A percentile compares a stretch with the other conserved stretches of the same genome.
Conservation (phyloP, 2,888 invertebrate genomes). For the Cotesia congregata region DNA sequence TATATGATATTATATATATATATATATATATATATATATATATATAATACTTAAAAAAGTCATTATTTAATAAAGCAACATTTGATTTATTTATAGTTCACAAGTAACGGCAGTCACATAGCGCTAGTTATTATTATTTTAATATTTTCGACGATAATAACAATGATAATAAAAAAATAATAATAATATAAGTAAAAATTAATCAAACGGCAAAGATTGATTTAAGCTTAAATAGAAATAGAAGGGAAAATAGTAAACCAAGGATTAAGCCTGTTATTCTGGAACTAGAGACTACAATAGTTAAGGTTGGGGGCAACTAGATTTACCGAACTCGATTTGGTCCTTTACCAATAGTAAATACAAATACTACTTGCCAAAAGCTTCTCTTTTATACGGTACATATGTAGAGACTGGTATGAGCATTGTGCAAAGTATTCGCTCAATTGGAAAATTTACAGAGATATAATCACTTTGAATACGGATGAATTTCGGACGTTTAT, state of each 20-base stretch:
- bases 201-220: too few relatives aligned
- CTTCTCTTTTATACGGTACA: neutral
- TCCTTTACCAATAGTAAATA: constrained; percentile 11
- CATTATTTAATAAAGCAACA: too few relatives aligned
- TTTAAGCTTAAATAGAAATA: too few relatives aligned
- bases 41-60: too few relatives aligned
- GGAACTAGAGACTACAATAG: constrained; percentile 55
- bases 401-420: neutral
- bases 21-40: too few relatives aligned
- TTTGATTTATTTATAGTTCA: too few relatives aligned
- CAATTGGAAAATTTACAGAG: constrained; percentile 27
- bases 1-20: too few relatives aligned
- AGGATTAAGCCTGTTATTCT: constrained; percentile 56
- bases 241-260: constrained; percentile 34
- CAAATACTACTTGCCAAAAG: neutral
- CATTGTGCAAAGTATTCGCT: constrained; percentile 1
- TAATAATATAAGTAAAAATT: too few relatives aligned
- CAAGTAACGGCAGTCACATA: too few relatives aligned
- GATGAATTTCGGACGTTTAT: neutral
- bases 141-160: too few relatives aligned
- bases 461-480: constrained; percentile 13
- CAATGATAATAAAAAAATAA: too few relatives aligned
- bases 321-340: constrained; percentile 8
- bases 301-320: constrained; percentile 20
- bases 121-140: too few relatives aligned